Conservation (phyloP, 2,113 vertebrate species). For the Heterochromis multidens region DNA sequence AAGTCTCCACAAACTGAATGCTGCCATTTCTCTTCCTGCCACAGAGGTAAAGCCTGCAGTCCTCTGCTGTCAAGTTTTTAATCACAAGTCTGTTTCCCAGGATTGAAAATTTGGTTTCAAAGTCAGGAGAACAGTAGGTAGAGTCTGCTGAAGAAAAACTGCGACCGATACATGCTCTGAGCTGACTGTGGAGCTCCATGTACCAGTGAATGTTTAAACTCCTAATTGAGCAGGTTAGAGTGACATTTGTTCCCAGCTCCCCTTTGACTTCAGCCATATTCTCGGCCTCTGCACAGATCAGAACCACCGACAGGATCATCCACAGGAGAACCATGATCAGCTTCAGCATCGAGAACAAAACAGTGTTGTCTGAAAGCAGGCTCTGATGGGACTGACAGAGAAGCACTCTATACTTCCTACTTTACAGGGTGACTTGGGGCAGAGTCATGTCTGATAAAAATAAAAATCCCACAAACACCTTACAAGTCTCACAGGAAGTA, state of each 20-base stretch:
- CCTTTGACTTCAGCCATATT: neutral
- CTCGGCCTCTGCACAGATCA: neutral
- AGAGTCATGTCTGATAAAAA: neutral
- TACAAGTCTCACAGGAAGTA: neutral
- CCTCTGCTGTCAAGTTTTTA: neutral
- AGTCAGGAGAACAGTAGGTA: fast-evolving
- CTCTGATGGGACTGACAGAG: neutral
- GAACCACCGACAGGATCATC: neutral
- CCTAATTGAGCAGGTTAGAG: neutral
- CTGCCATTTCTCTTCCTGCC: fast-evolving
- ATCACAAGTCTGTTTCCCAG: fast-evolving
- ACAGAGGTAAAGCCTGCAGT: conserved; percentile 9
- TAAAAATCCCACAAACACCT: neutral
- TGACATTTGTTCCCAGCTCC: neutral
- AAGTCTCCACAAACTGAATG: fast-evolving
- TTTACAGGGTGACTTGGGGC: neutral
- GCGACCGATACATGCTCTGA: fast-evolving
- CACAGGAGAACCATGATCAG: neutral
- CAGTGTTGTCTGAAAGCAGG: neutral
- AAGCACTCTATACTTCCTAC: neutral
- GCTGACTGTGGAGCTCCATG: neutral
- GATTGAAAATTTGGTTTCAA: fast-evolving
- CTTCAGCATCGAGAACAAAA: neutral
- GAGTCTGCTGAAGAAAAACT: fast-evolving
- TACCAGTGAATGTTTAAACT: neutral